phyloP scores from a whole-genome alignment of 2,888 invertebrate genomes.

The Zelleria hepariella region DNA sequence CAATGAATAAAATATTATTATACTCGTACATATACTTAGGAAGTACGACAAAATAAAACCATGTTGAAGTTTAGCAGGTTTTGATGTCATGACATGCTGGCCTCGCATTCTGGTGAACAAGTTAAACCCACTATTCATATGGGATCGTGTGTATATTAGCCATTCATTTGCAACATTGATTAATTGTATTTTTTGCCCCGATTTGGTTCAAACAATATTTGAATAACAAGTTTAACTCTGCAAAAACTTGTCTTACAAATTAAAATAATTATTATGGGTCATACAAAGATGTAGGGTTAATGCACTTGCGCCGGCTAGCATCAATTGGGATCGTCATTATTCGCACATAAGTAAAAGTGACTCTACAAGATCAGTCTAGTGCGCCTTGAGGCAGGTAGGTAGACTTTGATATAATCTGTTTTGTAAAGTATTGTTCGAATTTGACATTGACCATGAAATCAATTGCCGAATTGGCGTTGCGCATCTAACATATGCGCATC shows the following conservation, averaged over 20 bases:
- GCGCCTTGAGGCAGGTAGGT: background rate
- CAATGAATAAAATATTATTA: background rate
- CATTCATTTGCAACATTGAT: too few relatives aligned
- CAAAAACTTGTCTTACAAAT: too few relatives aligned
- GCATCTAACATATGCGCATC: background rate
- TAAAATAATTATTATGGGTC: too few relatives aligned
- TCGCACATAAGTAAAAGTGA: too few relatives aligned
- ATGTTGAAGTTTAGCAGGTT: slow-evolving; percentile 12
- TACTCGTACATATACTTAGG: background rate
- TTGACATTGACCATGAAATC: background rate
- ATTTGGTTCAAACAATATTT: too few relatives aligned
- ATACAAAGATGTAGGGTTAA: too few relatives aligned
- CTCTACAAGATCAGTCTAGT: background rate
- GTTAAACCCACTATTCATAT: background rate
- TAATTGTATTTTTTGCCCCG: too few relatives aligned
- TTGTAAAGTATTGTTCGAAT: background rate
- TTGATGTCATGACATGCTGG: slow-evolving; percentile 13
- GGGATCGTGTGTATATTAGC: too few relatives aligned
- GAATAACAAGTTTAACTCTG: too few relatives aligned
- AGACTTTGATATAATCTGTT: background rate
- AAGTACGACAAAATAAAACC: slow-evolving; percentile 16
- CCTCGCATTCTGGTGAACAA: background rate
- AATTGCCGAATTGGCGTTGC: background rate
- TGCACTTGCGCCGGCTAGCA: too few relatives aligned
- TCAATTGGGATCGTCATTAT: too few relatives aligned